These are phyloP conservation scores for Arvicanthis niloticus DNA, from an alignment of 2,113 vertebrate species.

Conservation along the genomic window DNA sequence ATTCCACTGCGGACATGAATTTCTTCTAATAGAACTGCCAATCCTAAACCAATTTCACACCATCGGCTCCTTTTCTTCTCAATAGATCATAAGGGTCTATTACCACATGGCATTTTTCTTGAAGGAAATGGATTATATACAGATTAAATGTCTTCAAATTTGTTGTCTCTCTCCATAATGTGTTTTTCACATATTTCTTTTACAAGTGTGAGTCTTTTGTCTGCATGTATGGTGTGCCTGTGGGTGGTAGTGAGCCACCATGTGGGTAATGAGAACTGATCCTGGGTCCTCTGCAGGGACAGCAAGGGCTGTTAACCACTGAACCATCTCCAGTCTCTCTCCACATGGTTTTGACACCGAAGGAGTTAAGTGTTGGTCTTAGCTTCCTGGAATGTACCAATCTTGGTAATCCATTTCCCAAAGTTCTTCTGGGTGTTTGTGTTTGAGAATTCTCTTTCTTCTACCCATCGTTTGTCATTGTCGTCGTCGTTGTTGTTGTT, in stretches of 20 bases:
- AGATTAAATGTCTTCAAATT: conserved; percentile 42
- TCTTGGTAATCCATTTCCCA: background rate
- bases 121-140: background rate
- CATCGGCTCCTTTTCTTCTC: background rate
- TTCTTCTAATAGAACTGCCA: background rate
- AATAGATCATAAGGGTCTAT: background rate
- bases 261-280: background rate
- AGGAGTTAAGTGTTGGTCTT: background rate
- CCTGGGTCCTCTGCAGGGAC: background rate
- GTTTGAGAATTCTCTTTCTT: background rate
- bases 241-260: background rate
- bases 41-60: conserved; percentile 15
- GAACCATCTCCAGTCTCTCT: background rate
- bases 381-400: background rate
- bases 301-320: no score
- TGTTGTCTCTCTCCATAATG: background rate
- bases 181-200: background rate
- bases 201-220: background rate
- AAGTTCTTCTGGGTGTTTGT: background rate
- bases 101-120: background rate
- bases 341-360: conserved; percentile 33
- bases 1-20: background rate
- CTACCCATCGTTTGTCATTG: no score
- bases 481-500: background rate
- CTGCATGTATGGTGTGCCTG: no score